Evolutionary conservation across 2,797 vertebrate genomes (phyloP).

Genomic region (Lerista edwardsae): DNA sequence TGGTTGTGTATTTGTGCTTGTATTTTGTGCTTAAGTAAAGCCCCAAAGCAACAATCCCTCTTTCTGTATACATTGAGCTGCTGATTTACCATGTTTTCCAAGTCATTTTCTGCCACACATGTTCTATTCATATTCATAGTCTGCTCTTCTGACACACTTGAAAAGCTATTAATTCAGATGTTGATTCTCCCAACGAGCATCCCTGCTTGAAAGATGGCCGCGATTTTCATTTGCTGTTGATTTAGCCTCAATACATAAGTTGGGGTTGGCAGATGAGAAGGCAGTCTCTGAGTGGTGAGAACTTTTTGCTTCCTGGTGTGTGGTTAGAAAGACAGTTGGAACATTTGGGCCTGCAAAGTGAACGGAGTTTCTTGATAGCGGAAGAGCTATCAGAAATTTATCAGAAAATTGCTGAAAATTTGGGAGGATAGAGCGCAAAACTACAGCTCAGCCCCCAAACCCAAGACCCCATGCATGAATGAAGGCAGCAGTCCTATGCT

Average conservation of each 20-base stretch:
- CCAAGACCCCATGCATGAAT: too few relatives aligned
- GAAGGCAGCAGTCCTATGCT: too few relatives aligned
- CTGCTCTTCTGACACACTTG: slow-evolving; percentile 58
- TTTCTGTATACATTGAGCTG: slow-evolving; percentile 41
- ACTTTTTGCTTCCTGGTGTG: slow-evolving; percentile 4
- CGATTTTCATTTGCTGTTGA: slow-evolving; percentile 30
- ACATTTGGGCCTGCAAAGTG: slow-evolving; percentile 28
- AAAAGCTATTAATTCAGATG: slow-evolving; percentile 65
- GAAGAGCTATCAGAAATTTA: slow-evolving; percentile 41
- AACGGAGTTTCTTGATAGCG: slow-evolving; percentile 24
- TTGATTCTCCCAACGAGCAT: slow-evolving; percentile 46
- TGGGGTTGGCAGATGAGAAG: slow-evolving; percentile 32
- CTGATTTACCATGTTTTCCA: slow-evolving; percentile 42
- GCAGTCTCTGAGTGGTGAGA: background rate
- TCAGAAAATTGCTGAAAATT: slow-evolving; percentile 23
- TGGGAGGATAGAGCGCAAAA: slow-evolving; percentile 31
- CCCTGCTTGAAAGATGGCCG: slow-evolving; percentile 20
- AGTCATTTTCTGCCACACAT: slow-evolving; percentile 38
- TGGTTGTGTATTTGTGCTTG: slow-evolving; percentile 59
- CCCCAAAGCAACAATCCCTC: slow-evolving; percentile 26
- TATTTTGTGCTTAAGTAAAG: slow-evolving; percentile 57
- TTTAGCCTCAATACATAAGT: slow-evolving; percentile 44
- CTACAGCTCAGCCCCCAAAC: too few relatives aligned
- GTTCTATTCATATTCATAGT: slow-evolving; percentile 41
- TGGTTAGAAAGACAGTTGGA: slow-evolving; percentile 33